A percentile compares a stretch with the other conserved stretches of the same genome.
These are phyloP conservation scores for Macrophya alboannulata DNA, from an alignment of 2,888 invertebrate species.

Conservation along the genomic window DNA sequence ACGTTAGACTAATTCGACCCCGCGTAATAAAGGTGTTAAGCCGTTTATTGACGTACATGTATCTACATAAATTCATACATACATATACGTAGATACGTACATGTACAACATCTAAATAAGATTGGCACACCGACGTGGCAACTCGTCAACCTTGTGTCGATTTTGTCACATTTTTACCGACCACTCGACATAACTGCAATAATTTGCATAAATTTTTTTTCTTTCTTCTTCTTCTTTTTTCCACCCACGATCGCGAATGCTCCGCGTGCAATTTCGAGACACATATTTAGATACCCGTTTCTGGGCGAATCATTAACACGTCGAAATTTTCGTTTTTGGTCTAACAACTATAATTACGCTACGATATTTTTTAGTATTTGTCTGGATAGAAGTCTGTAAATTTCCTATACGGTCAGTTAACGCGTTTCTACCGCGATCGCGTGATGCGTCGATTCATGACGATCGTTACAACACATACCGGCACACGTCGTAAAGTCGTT, in stretches of 20 bases:
- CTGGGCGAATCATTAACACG: not conserved
- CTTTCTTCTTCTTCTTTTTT: not conserved
- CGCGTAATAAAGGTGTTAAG: conserved; percentile 22
- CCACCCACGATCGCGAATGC: not conserved
- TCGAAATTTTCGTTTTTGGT: not conserved
- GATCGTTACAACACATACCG: not conserved
- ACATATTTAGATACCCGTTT: not conserved
- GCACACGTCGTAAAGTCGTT: not conserved
- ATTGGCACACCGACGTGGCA: not conserved
- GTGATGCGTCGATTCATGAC: not conserved
- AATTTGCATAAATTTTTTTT: not conserved
- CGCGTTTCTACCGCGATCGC: not conserved
- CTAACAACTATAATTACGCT: too few relatives aligned
- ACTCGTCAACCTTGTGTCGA: conserved; percentile 34
- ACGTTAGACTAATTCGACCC: conserved; percentile 15
- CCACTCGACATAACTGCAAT: not conserved
- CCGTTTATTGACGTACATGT: conserved; percentile 33
- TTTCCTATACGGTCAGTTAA: not conserved
- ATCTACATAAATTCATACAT: too few relatives aligned
- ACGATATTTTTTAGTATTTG: not conserved
- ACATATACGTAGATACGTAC: not conserved
- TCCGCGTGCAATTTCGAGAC: not conserved
- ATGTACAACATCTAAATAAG: conserved; percentile 26
- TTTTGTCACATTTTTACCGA: conserved; percentile 19
- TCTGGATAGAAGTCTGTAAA: not conserved